Conservation (phyloP, 2,888 invertebrate species). For the Hyposoter didymator region DNA sequence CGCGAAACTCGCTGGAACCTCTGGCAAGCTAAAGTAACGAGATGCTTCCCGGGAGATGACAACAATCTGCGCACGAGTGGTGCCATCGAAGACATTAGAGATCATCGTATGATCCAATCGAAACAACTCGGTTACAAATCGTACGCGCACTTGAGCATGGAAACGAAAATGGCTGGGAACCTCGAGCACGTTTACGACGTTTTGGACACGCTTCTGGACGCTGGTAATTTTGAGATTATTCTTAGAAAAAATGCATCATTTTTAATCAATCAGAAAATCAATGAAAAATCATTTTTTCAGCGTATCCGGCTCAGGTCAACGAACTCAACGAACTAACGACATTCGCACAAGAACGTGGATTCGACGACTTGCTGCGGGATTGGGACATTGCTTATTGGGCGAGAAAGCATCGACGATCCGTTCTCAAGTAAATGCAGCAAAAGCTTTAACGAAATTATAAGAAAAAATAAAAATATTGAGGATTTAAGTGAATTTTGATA, state of each 20-base stretch:
- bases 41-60: slow-evolving; percentile 89
- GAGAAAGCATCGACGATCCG: slow-evolving; percentile 89
- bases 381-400: slow-evolving; percentile 97
- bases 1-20: slow-evolving; percentile 91
- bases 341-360: slow-evolving; percentile 89
- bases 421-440: slow-evolving; percentile 85
- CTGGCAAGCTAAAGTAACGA: slow-evolving; percentile 92
- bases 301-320: slow-evolving; percentile 90
- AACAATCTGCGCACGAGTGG: slow-evolving; percentile 89
- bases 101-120: slow-evolving; percentile 89
- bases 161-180: slow-evolving; percentile 96
- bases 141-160: slow-evolving; percentile 95
- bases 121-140: slow-evolving; percentile 91
- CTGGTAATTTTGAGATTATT: slow-evolving; percentile 79
- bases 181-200: slow-evolving; percentile 90
- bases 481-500: not conserved
- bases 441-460: not conserved
- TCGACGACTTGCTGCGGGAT: slow-evolving; percentile 88
- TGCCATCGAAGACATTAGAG: slow-evolving; percentile 91
- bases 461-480: not conserved
- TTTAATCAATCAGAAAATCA: not conserved
- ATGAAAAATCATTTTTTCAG: slow-evolving; percentile 79
- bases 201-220: slow-evolving; percentile 88
- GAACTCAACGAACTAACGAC: slow-evolving; percentile 90
- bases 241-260: not conserved